Percentiles rank a stretch among this genome's conserved stretches.
phyloP scores from a whole-genome alignment of 2,113 vertebrate genomes.

The Sterna hirundo region DNA sequence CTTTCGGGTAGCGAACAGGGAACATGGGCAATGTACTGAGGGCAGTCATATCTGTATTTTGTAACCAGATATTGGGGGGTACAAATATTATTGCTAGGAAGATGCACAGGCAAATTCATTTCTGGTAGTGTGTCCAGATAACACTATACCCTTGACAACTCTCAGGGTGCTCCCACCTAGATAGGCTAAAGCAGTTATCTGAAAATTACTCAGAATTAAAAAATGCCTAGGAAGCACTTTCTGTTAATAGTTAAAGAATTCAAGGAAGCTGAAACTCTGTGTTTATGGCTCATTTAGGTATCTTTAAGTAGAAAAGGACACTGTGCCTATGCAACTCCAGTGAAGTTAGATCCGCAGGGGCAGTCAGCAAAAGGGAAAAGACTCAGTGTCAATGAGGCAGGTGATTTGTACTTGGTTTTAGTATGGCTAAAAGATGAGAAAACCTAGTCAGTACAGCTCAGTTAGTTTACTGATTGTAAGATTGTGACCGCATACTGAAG shows the following conservation, averaged over 20 bases:
- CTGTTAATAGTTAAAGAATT: neutral
- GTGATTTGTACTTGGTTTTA: neutral
- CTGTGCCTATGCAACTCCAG: neutral
- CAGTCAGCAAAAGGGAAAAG: neutral
- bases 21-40: fast-evolving
- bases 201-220: neutral
- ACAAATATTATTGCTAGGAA: neutral
- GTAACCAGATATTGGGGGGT: neutral
- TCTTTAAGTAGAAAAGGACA: neutral
- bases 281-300: neutral
- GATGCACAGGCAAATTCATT: neutral
- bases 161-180: neutral
- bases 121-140: neutral
- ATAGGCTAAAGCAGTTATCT: neutral
- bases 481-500: neutral
- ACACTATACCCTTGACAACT: fast-evolving
- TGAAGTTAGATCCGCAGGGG: neutral
- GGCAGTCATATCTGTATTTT: neutral
- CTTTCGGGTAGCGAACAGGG: neutral
- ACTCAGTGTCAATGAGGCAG: neutral
- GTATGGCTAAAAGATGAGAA: neutral
- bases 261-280: neutral
- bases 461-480: neutral
- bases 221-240: neutral
- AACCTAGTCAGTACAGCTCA: neutral